These are phyloP conservation scores for Labroides dimidiatus DNA, from an alignment of 2,797 vertebrate species.

Conservation along the genomic window DNA sequence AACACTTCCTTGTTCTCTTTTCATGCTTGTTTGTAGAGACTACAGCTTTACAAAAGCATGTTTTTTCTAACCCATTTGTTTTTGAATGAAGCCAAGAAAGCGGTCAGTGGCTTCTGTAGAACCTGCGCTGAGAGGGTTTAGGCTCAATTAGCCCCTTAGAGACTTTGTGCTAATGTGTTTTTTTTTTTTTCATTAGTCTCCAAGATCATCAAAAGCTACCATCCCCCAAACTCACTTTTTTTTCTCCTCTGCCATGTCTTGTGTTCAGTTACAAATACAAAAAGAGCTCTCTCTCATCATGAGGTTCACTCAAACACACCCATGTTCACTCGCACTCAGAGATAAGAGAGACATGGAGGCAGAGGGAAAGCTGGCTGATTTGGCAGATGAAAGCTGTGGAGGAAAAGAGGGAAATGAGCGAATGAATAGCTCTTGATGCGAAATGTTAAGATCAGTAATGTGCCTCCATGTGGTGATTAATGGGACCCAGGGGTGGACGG, in stretches of 20 bases:
- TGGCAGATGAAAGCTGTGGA: slow-evolving; percentile 44
- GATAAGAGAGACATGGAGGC: slow-evolving; percentile 18
- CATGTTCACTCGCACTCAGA: slow-evolving; percentile 1
- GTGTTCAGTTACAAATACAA: slow-evolving; percentile 29
- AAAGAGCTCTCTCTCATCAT: slow-evolving; percentile 1
- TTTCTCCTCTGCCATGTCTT: slow-evolving; percentile 10
- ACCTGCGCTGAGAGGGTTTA: slow-evolving; percentile 13
- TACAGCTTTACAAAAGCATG: slow-evolving; percentile 11
- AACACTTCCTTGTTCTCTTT: slow-evolving; percentile 47
- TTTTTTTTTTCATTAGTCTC: slow-evolving; percentile 64
- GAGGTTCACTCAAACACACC: slow-evolving; percentile 6
- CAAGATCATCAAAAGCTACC: slow-evolving; percentile 55
- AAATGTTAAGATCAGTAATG: slow-evolving; percentile 48
- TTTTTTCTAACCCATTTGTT: slow-evolving; percentile 39
- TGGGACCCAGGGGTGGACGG: slow-evolving; percentile 21
- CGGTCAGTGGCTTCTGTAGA: slow-evolving; percentile 37
- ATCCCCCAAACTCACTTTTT: slow-evolving; percentile 19
- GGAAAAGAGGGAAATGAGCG: slow-evolving; percentile 27
- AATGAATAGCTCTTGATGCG: slow-evolving; percentile 37
- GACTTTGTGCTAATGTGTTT: slow-evolving; percentile 54
- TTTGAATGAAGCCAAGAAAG: slow-evolving; percentile 55
- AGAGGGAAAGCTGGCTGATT: slow-evolving; percentile 22
- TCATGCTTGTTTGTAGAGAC: slow-evolving; percentile 37
- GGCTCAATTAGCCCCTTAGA: slow-evolving; percentile 52
- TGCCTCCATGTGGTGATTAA: slow-evolving; percentile 53